Evolutionary conservation across 2,888 invertebrate species (phyloP), one percentile per base, ranked within the genome.

Genomic region (Oithona nana): DNA sequence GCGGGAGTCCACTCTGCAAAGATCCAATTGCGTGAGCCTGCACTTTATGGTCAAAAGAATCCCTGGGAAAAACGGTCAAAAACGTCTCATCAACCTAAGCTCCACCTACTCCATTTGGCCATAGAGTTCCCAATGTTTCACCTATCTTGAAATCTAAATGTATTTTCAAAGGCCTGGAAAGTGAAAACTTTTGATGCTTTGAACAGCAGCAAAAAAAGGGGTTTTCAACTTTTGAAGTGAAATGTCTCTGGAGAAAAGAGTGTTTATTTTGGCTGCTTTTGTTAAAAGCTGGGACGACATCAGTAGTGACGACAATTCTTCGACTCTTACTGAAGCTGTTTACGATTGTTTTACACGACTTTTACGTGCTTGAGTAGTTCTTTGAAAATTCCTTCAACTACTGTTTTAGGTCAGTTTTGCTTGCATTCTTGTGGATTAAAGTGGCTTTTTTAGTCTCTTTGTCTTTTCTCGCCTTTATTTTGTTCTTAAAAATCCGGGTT

Each of bases 401-500:
- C 39, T 39, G 39, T 39, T 39, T 39, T 39, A 39, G 39, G 39
- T 39, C 39, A 39, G 39, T 39, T 39, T 39, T 39, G 39, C 39
- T 39, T 39, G 39, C 39, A 39, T 39, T 39, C 39, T 16, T 39
- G 39, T 16, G 39, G 39, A 39, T 39, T 39, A 39, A 39, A 39
- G 39, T 39, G 39, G 39, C 39, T 39, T 2, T 49, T 54, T 26
- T 6, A 22, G 51, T 13, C 51, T 51, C 51, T 51, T 22, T 51
- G 51, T 51, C 51, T 54, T 26, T 54, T 24, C 26, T 24, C 24
- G 20, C 54, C 26, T 4, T 54, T 26, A 20, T 54, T 54, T 54
- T 54, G 54, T 57, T 29, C 20, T 11, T 71, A 71, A 76, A 60
- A 68, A 69, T 68, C 66, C 71, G 94, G 82, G 86, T 86, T 68